Percentiles rank a stretch among this genome's conserved stretches.
Evolutionary conservation across 2,888 invertebrate species (phyloP).

Genomic region (Oxystoma pomonae): DNA sequence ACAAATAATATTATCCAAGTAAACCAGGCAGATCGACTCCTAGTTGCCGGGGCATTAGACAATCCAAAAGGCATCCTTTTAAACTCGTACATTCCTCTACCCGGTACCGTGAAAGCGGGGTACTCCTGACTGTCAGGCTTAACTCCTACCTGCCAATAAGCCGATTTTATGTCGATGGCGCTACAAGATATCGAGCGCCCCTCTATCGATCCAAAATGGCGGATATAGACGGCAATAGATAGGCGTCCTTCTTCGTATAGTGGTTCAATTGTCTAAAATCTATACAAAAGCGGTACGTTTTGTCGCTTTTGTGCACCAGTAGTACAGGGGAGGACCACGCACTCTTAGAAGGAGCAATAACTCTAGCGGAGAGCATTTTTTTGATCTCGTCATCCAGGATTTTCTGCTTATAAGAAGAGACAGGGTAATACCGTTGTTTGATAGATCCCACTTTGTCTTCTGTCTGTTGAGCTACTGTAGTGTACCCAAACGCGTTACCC

Average conservation of each 20-base stretch:
- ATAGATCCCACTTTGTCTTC: too few species aligned
- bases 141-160: not conserved
- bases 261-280: not conserved
- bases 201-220: too few species aligned
- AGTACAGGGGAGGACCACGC: too few species aligned
- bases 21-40: not conserved
- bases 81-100: not conserved
- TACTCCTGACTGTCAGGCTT: too few species aligned
- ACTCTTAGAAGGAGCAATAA: too few species aligned
- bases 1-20: not conserved
- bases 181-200: not conserved
- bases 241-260: not conserved
- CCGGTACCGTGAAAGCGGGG: not conserved
- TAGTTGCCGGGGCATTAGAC: not conserved
- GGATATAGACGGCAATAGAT: too few species aligned
- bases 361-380: too few species aligned
- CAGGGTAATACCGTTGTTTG: slow-evolving; percentile 26
- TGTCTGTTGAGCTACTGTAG: slow-evolving; percentile 6
- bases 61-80: too few species aligned
- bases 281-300: not conserved
- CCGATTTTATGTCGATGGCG: not conserved
- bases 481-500: slow-evolving; percentile 8
- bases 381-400: slow-evolving; percentile 32
- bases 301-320: too few species aligned
- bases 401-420: slow-evolving; percentile 26